Evolutionary conservation across 2,888 invertebrate species (phyloP), one percentile per base, ranked within the genome.

Genomic region (Leptura quadrifasciata): DNA sequence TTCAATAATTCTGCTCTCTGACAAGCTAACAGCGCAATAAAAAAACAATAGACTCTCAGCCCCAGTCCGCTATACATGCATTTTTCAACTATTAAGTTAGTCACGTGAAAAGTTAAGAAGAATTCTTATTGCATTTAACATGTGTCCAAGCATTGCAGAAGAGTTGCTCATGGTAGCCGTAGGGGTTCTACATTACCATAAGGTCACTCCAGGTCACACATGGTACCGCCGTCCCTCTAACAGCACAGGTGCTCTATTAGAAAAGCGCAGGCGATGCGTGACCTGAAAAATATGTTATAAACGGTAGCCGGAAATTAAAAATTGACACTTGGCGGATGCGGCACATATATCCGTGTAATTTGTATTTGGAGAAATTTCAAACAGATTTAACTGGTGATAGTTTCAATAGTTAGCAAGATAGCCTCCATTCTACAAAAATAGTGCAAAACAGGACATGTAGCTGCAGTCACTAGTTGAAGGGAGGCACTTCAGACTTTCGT

Each of bases 161-260:
- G 72, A 69, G 39, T 54, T 55, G 67, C 74, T 76, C 78, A 78
- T 64, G 78, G 78, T 71, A 63, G 79, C 82, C 80, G 64, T 78
- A 76, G 78, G 82, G 81, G 76, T 54, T 71, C 64, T 31, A 65
- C 76, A 79, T 82, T 79, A 80, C 80, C 80, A 81, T 80, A 76
- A 78, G 81, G 79, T 82, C 81, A 82, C 69, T 79, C 60, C 80
- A 80, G 82, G 81, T 81, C 82, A 78, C 78, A 71, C 72, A 76
- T 79, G 77, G 74, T 76, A 76, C 76, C 61, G 58, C 54, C 72
- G 68, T 74, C 57, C 58, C 58, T 35, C 18, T 9, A 21, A 67
- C 69, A 77, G 77, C 64, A 71, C 74, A 63, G 77, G 72, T 52
- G 74, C 58, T 57, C 15, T 55, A 58, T 70, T 17, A 52, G 35